These are phyloP conservation scores for Donacobius atricapilla DNA, from an alignment of 2,113 vertebrate species.

Conservation along the genomic window DNA sequence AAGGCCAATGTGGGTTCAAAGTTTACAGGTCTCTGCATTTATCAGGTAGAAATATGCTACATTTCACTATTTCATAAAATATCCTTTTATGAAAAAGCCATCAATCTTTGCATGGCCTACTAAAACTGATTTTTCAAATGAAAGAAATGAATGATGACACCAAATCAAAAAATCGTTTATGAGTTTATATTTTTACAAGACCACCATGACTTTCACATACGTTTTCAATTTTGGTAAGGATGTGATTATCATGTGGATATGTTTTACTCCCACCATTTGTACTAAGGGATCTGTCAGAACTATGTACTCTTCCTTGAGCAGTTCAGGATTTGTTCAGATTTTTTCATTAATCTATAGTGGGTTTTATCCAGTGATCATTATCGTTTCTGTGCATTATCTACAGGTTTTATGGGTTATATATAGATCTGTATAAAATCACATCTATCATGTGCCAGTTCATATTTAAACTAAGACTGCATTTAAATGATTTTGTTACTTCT, in stretches of 20 bases:
- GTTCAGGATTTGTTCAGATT: slow-evolving; percentile 54
- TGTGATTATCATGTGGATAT: slow-evolving; percentile 79
- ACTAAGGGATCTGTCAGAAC: slow-evolving; percentile 68
- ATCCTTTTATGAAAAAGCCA: slow-evolving; percentile 78
- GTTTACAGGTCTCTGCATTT: slow-evolving; percentile 88
- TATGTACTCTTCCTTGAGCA: slow-evolving; percentile 44
- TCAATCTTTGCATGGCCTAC: slow-evolving; percentile 72
- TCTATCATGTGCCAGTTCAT: neutral
- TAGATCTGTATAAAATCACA: neutral
- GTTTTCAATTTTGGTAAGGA: slow-evolving; percentile 80
- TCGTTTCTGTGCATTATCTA: neutral
- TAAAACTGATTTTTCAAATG: slow-evolving; percentile 71
- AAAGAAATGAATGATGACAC: slow-evolving; percentile 80
- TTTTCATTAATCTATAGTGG: slow-evolving; percentile 33
- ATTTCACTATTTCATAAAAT: slow-evolving; percentile 77
- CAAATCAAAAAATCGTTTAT: slow-evolving; percentile 74
- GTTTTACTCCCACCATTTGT: slow-evolving; percentile 79
- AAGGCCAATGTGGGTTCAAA: slow-evolving; percentile 87
- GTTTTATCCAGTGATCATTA: slow-evolving; percentile 26
- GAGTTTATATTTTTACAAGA: slow-evolving; percentile 74
- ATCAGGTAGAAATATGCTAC: slow-evolving; percentile 88
- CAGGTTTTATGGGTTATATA: neutral
- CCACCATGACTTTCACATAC: slow-evolving; percentile 82
- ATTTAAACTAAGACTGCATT: neutral
- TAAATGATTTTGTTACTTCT: neutral